Evolutionary conservation across 2,797 vertebrate genomes (phyloP).

Genomic region (Oreonectes daqikongensis): DNA sequence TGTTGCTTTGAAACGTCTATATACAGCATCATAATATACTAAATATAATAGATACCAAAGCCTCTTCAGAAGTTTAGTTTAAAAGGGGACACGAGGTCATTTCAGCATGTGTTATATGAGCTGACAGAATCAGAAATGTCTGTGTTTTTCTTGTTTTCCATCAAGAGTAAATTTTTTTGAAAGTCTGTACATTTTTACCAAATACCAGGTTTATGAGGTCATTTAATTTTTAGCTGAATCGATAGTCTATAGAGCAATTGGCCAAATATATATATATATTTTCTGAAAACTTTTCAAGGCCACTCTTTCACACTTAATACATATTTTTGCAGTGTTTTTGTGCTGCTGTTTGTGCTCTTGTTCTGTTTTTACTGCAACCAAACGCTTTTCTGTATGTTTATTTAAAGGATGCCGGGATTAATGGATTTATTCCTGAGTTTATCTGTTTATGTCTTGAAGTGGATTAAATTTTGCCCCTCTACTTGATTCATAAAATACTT

Average conservation of each 20-base stretch:
- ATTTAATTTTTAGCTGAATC: background rate
- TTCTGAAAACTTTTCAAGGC: background rate
- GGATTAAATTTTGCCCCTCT: conserved; percentile 34
- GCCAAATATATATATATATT: background rate
- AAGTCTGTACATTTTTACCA: background rate
- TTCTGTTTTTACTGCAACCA: conserved; percentile 12
- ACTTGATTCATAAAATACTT: conserved; percentile 31
- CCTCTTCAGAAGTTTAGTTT: too few species aligned
- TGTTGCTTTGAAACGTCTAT: too few species aligned
- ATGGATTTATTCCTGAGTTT: conserved; percentile 30
- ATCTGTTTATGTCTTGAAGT: conserved; percentile 35
- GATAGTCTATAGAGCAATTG: background rate
- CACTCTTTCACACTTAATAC: background rate
- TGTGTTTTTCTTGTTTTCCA: background rate
- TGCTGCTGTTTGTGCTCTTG: background rate
- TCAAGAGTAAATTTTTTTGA: background rate
- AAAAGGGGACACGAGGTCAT: background rate
- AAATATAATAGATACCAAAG: too few species aligned
- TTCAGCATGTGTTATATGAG: too few species aligned
- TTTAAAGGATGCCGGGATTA: conserved; percentile 15
- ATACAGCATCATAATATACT: too few species aligned
- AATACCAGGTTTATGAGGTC: background rate
- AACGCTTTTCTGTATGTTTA: conserved; percentile 18
- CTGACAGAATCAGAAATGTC: conserved; percentile 1
- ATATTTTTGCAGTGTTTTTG: background rate